These are phyloP conservation scores for Champsocephalus gunnari DNA, from an alignment of 2,797 vertebrate genomes.

Conservation along the genomic window DNA sequence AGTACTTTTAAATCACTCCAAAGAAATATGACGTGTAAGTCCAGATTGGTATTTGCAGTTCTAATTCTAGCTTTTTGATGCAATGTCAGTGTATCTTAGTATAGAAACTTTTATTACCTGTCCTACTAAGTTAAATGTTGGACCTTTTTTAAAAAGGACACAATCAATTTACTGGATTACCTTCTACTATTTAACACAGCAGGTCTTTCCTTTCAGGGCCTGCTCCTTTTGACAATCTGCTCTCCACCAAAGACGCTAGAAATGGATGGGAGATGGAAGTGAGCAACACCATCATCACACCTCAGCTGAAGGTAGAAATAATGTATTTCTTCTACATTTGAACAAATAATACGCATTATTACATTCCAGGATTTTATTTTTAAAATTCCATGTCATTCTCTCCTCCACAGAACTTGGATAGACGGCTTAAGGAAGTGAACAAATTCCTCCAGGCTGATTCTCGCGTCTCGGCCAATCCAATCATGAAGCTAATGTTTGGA, in stretches of 20 bases:
- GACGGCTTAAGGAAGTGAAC: constrained; percentile 83
- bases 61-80: neutral
- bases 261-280: constrained; percentile 90
- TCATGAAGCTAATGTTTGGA: constrained; percentile 89
- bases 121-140: too few species aligned
- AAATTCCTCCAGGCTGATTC: constrained; percentile 86
- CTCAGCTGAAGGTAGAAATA: constrained; percentile 85
- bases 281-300: constrained; percentile 79
- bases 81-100: neutral
- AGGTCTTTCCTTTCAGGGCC: constrained; percentile 75
- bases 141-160: neutral
- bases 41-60: neutral
- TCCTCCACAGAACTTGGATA: constrained; percentile 83
- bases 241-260: constrained; percentile 86
- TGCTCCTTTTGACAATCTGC: constrained; percentile 68
- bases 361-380: neutral
- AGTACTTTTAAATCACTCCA: neutral
- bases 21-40: neutral
- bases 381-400: neutral
- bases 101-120: neutral
- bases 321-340: neutral
- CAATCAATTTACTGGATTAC: neutral
- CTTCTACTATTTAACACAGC: neutral
- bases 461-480: constrained; percentile 86
- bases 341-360: neutral